These are phyloP conservation scores for Diarsia dahlii DNA, from an alignment of 2,888 invertebrate genomes.

Conservation along the genomic window DNA sequence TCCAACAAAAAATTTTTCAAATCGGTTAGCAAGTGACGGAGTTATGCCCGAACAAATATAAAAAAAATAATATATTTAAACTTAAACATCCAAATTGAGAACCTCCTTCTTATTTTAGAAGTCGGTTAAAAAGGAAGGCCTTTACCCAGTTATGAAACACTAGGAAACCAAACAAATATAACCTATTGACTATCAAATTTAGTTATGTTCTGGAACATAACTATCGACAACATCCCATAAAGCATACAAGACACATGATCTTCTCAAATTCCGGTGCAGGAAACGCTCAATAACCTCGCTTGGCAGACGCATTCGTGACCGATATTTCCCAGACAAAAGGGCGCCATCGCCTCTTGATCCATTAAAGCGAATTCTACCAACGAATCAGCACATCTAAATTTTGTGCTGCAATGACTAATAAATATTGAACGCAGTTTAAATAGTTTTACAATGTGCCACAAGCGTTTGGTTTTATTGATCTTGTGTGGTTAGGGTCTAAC, in stretches of 20 bases:
- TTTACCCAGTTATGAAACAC: background rate
- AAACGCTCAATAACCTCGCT: constrained; percentile 1
- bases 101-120: too few species aligned
- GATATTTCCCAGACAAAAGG: constrained; percentile 2
- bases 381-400: background rate
- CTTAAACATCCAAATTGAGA: too few species aligned
- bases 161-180: background rate
- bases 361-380: background rate
- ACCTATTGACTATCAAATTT: background rate
- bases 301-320: constrained; percentile 13
- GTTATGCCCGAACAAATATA: too few species aligned
- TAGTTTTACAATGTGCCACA: background rate
- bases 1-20: too few species aligned
- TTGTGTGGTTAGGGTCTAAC: too few species aligned
- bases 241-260: background rate
- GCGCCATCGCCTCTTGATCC: background rate
- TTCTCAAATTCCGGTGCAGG: background rate
- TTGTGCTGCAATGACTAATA: background rate
- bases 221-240: background rate
- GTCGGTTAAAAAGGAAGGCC: too few species aligned
- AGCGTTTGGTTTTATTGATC: too few species aligned
- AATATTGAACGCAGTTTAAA: background rate
- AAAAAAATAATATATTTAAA: too few species aligned
- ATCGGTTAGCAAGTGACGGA: too few species aligned
- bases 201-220: background rate